Conservation (phyloP, 2,888 invertebrate species). For the Lasius fuliginosus region DNA sequence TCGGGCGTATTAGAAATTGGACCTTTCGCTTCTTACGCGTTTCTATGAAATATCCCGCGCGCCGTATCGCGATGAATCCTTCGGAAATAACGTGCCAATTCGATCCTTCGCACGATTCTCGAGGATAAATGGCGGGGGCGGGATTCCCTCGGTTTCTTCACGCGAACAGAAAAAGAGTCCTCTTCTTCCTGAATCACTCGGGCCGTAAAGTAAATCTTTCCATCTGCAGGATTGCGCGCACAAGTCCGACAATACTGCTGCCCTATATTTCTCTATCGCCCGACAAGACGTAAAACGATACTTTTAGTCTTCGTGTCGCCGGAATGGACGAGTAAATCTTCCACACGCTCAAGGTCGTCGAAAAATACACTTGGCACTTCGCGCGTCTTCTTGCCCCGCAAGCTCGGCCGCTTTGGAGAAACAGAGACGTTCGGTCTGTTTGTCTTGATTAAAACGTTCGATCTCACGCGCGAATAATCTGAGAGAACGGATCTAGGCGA, state of each 20-base stretch:
- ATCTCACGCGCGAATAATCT: background rate
- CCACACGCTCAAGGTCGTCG: constrained; percentile 43
- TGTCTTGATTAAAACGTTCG: background rate
- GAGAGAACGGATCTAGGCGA: background rate
- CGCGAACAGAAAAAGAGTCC: constrained; percentile 42
- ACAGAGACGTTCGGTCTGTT: background rate
- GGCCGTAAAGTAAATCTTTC: constrained; percentile 60
- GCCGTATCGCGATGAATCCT: constrained; percentile 19
- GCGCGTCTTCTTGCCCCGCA: background rate
- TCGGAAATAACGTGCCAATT: constrained; percentile 32
- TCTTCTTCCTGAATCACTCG: constrained; percentile 54
- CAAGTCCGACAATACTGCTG: constrained; percentile 63
- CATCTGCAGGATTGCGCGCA: constrained; percentile 63
- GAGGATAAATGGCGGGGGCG: constrained; percentile 51
- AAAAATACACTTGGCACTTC: constrained; percentile 17
- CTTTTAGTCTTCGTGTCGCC: constrained; percentile 25
- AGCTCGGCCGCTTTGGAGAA: background rate
- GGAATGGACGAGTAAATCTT: constrained; percentile 47
- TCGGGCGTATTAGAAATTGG: background rate
- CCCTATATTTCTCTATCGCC: constrained; percentile 63
- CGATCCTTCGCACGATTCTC: constrained; percentile 28
- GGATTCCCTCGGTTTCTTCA: constrained; percentile 36
- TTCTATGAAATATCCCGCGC: background rate
- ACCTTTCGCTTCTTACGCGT: background rate
- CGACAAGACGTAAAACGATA: constrained; percentile 41